Evolutionary conservation across 2,797 vertebrate species (phyloP).

Genomic region (Xyrichtys novacula): DNA sequence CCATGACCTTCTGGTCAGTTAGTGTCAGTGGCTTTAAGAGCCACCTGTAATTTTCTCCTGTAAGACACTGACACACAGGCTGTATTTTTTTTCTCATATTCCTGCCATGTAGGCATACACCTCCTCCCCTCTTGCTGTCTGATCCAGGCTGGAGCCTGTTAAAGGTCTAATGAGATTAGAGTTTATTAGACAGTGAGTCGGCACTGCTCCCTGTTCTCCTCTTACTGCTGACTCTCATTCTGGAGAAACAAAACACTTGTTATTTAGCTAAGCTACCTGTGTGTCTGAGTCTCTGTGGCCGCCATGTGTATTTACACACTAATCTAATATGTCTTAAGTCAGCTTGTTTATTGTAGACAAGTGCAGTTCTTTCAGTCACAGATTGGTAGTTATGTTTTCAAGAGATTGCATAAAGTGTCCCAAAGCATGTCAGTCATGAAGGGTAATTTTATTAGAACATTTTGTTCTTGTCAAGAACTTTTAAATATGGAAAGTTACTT

Average conservation of each 20-base stretch:
- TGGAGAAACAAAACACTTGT: conserved; percentile 55
- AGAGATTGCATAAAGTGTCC: background rate
- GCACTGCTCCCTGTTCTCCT: conserved; percentile 54
- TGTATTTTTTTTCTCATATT: conserved; percentile 38
- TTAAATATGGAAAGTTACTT: too few relatives aligned
- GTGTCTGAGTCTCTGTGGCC: conserved; percentile 12
- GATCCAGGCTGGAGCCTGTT: conserved; percentile 69
- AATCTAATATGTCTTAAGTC: conserved; percentile 1
- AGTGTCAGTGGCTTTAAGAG: conserved; percentile 37
- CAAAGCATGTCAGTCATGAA: background rate
- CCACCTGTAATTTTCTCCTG: conserved; percentile 65
- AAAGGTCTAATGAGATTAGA: conserved; percentile 77
- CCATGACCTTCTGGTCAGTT: conserved; percentile 50
- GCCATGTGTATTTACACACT: conserved; percentile 24
- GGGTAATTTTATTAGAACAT: too few relatives aligned
- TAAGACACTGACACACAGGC: conserved; percentile 45
- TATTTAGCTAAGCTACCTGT: conserved; percentile 20
- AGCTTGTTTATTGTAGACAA: conserved; percentile 17
- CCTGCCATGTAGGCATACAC: conserved; percentile 37
- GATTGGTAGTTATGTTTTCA: background rate
- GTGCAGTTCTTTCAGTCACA: background rate
- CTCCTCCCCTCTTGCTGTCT: conserved; percentile 53
- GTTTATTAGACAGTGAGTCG: conserved; percentile 74
- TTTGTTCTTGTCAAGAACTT: too few relatives aligned
- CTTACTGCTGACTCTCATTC: conserved; percentile 68